A percentile compares a stretch with the other conserved stretches of the same genome.
Conservation (phyloP, 2,113 vertebrate genomes). For the Suricata suricatta region DNA sequence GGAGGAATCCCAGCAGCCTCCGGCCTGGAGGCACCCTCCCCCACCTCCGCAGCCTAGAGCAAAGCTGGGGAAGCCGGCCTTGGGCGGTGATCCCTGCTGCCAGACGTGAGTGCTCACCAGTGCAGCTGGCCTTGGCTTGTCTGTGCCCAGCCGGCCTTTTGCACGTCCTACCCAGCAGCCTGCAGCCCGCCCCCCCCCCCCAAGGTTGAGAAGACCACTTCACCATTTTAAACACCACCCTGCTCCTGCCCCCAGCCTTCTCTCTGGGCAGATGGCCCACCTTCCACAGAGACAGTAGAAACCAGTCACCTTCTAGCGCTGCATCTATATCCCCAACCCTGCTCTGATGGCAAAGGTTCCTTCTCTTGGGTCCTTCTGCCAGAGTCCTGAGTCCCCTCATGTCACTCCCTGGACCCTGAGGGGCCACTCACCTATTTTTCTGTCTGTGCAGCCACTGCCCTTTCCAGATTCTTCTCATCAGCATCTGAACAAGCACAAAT, state of each 20-base stretch:
- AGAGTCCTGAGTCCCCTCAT: background rate
- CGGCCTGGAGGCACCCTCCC: conserved; percentile 49
- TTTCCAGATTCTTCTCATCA: background rate
- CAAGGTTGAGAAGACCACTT: background rate
- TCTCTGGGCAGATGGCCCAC: conserved; percentile 25
- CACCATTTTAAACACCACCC: background rate
- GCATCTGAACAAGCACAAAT: background rate
- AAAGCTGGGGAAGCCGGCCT: conserved; percentile 33
- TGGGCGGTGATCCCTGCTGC: conserved; percentile 1
- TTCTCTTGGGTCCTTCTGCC: background rate
- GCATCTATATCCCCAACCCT: background rate
- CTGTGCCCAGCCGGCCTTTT: background rate
- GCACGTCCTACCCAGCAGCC: background rate
- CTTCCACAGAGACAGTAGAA: background rate
- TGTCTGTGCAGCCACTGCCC: background rate
- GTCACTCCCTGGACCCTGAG: background rate
- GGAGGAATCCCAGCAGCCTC: conserved; percentile 73
- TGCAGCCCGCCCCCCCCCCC: background rate
- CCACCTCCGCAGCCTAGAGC: conserved; percentile 12
- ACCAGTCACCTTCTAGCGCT: background rate
- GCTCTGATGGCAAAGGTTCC: background rate
- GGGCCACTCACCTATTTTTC: background rate
- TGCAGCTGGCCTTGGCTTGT: background rate
- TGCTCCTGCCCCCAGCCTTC: background rate
- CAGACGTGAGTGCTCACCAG: background rate